Percentiles rank a stretch among this genome's conserved stretches.
These are phyloP conservation scores for Salvator merianae DNA, from an alignment of 2,113 vertebrate genomes.

Conservation along the genomic window DNA sequence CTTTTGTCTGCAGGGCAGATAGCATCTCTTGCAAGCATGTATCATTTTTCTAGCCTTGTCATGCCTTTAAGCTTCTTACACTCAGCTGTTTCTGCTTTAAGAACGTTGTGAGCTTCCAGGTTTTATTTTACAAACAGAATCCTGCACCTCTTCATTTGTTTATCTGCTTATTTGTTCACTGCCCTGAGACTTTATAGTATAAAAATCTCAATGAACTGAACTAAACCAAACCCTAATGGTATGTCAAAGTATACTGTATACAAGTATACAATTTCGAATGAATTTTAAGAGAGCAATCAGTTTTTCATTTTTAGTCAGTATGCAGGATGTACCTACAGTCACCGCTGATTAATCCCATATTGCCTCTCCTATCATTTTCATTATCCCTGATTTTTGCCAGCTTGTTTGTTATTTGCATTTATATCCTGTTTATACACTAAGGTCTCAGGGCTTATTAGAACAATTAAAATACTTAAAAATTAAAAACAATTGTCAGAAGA, in stretches of 20 bases:
- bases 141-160: neutral
- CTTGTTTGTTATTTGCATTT: neutral
- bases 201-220: too few species aligned
- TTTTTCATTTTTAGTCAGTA: too few species aligned
- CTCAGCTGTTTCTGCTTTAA: neutral
- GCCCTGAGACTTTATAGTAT: too few species aligned
- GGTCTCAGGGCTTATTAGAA: too few species aligned
- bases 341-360: neutral
- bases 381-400: neutral
- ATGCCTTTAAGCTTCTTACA: neutral
- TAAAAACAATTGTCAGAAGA: too few species aligned
- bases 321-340: neutral
- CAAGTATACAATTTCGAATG: neutral
- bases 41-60: neutral
- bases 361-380: neutral
- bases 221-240: neutral
- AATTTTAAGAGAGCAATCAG: neutral
- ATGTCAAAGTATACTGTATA: neutral
- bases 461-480: too few species aligned
- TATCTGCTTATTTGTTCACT: too few species aligned
- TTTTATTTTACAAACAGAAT: neutral
- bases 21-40: too few species aligned
- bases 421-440: neutral
- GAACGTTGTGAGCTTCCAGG: neutral
- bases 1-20: too few species aligned